Base-by-base conservation (phyloP, 2,797 vertebrate species). In the Myotis findleyi region DNA sequence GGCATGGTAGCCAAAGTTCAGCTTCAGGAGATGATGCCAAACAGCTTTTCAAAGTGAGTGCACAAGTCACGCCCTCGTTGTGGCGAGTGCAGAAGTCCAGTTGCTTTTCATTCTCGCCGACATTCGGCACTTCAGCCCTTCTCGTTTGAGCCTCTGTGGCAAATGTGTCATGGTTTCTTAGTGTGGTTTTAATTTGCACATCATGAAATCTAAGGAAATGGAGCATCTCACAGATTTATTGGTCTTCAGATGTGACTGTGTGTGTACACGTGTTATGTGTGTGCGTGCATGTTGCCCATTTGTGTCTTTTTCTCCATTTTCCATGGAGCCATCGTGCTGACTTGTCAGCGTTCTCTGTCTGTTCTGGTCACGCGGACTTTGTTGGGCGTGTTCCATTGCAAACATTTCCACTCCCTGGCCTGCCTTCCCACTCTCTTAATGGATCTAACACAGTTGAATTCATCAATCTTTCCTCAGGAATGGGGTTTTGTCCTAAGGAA, bases 231-330 rank as follows among this genome's bases (percentile, higher is more conserved):
- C 62, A 13, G 14, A 6, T 9, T 6, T 17, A 1, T 1, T 49
- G 82, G 62, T 38, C 23, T 38, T 49, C 5, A n/a, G 62, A 66
- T 7, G 41, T 17, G 21, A 12, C 20, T 5, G 3, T 30, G 44
- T 10, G 5, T 55, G 7, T 62, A 62, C 16, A 57, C 27, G 10
- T 13, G 87, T 44, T 41, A 1, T 13, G 64, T 41, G 25, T 36
- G 16, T 17, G 53, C 2, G 33, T 1, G 0, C 8, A 0, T 41
- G 7, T 27, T 2, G 44, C 41, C 41, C 12, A 27, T 25, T 21
- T 51, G 44, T 17, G 44, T 21, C 21, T 18, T 27, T 4, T 27
- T 20, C 59, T 2, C 10, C 20, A 1, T 7, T 33, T 38, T 27
- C 51, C 64, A 5, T 1, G 2, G 72, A 23, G 57, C 36, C 4